These are phyloP conservation scores for Psettodes erumei DNA, from an alignment of 2,113 vertebrate genomes.

Conservation along the genomic window DNA sequence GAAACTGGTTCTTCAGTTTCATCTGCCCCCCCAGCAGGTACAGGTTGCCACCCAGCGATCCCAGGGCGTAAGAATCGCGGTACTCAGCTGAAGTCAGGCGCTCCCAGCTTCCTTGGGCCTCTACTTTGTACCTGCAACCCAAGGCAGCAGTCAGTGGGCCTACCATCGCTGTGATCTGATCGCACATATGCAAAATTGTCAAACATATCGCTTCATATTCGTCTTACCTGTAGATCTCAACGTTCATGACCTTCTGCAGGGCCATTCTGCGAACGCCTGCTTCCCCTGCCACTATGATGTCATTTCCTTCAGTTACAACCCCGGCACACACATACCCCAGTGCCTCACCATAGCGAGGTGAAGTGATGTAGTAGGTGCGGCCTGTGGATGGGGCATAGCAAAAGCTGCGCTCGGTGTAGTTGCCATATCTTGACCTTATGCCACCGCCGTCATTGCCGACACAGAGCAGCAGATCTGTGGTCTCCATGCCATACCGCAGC, in stretches of 20 bases:
- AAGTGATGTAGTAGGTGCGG: conserved; percentile 93
- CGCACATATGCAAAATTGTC: neutral
- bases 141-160: conserved; percentile 24
- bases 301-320: conserved; percentile 91
- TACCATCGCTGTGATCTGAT: neutral
- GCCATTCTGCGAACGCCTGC: conserved; percentile 87
- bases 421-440: conserved; percentile 90
- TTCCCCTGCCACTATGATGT: conserved; percentile 93
- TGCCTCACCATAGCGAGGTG: conserved; percentile 91
- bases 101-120: conserved; percentile 92
- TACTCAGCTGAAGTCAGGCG: conserved; percentile 89
- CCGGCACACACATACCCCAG: conserved; percentile 90
- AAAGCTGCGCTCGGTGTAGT: conserved; percentile 92
- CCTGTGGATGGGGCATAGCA: conserved; percentile 88
- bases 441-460: conserved; percentile 90
- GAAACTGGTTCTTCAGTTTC: conserved; percentile 92
- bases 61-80: conserved; percentile 92
- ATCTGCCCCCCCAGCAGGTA: conserved; percentile 95
- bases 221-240: conserved; percentile 93
- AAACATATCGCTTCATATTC: neutral
- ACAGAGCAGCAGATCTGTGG: conserved; percentile 92
- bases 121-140: conserved; percentile 87
- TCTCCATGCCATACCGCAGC: conserved; percentile 97
- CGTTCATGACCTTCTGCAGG: conserved; percentile 87
- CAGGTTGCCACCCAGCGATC: conserved; percentile 84